Evolutionary conservation across 2,797 vertebrate genomes (phyloP).

Genomic region (Lophotriccus pileatus): DNA sequence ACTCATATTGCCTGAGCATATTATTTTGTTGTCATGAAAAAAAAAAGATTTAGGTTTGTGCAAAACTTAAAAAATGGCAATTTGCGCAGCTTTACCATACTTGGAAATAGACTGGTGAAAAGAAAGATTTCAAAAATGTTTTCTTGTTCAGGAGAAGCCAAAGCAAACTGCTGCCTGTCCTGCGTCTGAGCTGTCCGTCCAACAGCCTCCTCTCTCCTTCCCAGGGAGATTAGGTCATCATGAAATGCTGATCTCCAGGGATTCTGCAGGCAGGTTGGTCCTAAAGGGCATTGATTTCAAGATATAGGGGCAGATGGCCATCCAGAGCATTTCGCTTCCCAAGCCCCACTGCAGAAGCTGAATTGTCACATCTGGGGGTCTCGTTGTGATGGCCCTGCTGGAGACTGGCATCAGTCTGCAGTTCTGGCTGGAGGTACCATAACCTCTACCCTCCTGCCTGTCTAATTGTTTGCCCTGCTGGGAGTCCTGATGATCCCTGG

Average conservation of each 20-base stretch:
- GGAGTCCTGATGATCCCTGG: background rate
- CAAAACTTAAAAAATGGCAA: background rate
- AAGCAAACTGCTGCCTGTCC: background rate
- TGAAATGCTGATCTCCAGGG: slow-evolving; percentile 19
- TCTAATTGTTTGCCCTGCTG: background rate
- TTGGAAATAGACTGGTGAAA: background rate
- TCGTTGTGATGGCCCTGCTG: accelerated
- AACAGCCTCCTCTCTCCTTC: background rate
- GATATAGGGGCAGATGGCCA: background rate
- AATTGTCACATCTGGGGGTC: background rate
- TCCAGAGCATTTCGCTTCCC: background rate
- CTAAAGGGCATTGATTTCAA: background rate
- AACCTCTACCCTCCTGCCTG: background rate
- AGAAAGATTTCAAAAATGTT: accelerated
- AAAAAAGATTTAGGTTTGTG: background rate
- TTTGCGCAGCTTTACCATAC: background rate
- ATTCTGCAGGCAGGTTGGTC: background rate
- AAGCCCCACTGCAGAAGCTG: background rate
- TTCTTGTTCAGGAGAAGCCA: background rate
- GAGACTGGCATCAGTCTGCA: background rate
- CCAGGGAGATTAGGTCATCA: background rate
- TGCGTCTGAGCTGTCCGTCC: background rate
- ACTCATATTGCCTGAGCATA: background rate
- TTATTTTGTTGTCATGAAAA: background rate
- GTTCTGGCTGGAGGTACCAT: background rate